phyloP scores from a whole-genome alignment of 2,113 vertebrate genomes.

The Pholis gunnellus region DNA sequence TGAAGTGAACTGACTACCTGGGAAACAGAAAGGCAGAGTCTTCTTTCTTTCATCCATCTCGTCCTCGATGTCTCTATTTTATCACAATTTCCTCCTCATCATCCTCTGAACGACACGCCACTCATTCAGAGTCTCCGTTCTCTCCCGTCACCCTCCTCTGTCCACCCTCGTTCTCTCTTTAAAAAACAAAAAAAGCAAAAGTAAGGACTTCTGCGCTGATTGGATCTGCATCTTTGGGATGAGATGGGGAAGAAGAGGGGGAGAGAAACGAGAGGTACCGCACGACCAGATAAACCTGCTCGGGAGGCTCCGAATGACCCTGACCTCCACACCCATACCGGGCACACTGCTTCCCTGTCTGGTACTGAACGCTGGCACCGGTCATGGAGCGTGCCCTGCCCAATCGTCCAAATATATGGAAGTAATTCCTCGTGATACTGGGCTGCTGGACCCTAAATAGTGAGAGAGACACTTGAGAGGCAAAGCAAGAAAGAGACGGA shows the following conservation, averaged over 20 bases:
- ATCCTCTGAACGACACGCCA: conserved; percentile 31
- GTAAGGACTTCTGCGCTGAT: conserved; percentile 70
- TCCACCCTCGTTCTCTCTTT: conserved; percentile 11
- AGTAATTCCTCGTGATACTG: not conserved
- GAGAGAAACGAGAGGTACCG: not conserved
- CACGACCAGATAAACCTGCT: not conserved
- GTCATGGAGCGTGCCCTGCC: not conserved
- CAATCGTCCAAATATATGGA: too few species aligned
- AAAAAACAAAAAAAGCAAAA: conserved; percentile 40
- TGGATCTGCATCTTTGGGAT: conserved; percentile 59
- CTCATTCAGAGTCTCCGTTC: conserved; percentile 34
- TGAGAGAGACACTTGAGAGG: conserved; percentile 7
- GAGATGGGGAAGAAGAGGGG: conserved; percentile 8
- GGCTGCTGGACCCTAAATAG: not conserved
- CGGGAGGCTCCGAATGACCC: not conserved
- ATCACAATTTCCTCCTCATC: not conserved
- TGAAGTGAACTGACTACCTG: conserved; percentile 30
- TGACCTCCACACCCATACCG: too few species aligned
- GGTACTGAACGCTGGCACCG: not conserved
- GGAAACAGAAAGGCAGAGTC: conserved; percentile 16
- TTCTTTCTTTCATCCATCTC: not conserved
- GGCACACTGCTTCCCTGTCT: not conserved
- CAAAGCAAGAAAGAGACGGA: not conserved
- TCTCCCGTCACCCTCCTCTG: not conserved
- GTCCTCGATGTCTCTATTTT: not conserved